Conservation (phyloP, 2,113 vertebrate genomes). For the Struthidea cinerea region DNA sequence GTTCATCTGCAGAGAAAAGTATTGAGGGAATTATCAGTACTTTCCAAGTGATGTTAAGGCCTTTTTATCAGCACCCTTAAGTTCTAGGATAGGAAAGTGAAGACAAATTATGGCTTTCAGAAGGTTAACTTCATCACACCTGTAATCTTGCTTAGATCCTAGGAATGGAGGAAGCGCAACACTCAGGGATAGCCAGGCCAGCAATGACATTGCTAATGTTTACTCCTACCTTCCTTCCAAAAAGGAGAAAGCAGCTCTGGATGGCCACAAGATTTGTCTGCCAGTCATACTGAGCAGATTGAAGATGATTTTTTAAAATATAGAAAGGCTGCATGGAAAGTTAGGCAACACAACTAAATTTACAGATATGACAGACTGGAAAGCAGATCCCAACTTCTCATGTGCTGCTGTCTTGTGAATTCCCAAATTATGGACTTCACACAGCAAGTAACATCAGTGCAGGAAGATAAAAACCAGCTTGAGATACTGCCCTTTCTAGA, state of each 20-base stretch:
- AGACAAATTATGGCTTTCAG: background rate
- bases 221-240: background rate
- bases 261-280: background rate
- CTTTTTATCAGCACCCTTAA: background rate
- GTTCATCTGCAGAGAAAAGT: background rate
- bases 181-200: background rate
- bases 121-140: background rate
- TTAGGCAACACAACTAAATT: background rate
- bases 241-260: background rate
- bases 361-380: background rate
- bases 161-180: background rate
- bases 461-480: background rate
- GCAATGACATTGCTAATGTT: background rate
- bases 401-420: background rate
- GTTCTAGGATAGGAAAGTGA: background rate
- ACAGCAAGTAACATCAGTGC: background rate
- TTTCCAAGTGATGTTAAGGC: background rate
- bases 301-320: rapidly evolving
- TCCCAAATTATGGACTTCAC: background rate
- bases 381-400: background rate
- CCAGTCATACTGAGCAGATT: background rate
- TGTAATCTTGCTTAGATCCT: background rate
- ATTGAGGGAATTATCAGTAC: background rate
- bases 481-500: background rate
- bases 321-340: background rate